Evolutionary conservation across 2,797 vertebrate genomes (phyloP).

Genomic region (Passerculus sandwichensis): DNA sequence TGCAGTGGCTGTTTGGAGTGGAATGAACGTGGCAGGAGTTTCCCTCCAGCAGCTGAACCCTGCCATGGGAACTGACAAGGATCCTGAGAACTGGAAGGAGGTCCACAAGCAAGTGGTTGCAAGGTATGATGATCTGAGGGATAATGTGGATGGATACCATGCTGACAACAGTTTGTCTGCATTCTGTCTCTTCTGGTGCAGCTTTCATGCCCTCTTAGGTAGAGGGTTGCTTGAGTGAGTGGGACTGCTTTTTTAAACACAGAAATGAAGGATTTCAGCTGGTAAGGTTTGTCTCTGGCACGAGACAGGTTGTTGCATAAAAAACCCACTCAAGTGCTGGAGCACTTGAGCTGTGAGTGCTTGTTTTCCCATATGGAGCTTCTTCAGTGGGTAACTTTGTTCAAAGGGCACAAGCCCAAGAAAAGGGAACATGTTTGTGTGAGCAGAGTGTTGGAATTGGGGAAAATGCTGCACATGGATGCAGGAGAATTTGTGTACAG

Average conservation of each 20-base stretch:
- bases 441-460: background rate
- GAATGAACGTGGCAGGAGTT: constrained; percentile 93
- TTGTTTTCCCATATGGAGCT: background rate
- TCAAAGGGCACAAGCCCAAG: background rate
- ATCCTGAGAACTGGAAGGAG: constrained; percentile 91
- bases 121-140: constrained; percentile 77
- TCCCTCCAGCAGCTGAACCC: constrained; percentile 91
- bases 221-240: background rate
- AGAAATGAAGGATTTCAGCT: background rate
- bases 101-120: constrained; percentile 93
- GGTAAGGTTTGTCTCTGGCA: background rate
- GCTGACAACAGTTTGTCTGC: background rate
- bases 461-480: background rate
- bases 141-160: background rate
- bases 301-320: background rate
- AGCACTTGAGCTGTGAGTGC: background rate
- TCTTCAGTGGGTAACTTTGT: background rate
- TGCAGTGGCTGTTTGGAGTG: constrained; percentile 95
- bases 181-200: background rate
- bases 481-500: background rate
- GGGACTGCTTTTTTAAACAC: background rate
- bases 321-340: background rate
- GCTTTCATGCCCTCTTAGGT: background rate
- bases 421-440: background rate
- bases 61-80: constrained; percentile 86